phyloP scores from a whole-genome alignment of 2,888 invertebrate species.

The Torymus aiolomorphi region DNA sequence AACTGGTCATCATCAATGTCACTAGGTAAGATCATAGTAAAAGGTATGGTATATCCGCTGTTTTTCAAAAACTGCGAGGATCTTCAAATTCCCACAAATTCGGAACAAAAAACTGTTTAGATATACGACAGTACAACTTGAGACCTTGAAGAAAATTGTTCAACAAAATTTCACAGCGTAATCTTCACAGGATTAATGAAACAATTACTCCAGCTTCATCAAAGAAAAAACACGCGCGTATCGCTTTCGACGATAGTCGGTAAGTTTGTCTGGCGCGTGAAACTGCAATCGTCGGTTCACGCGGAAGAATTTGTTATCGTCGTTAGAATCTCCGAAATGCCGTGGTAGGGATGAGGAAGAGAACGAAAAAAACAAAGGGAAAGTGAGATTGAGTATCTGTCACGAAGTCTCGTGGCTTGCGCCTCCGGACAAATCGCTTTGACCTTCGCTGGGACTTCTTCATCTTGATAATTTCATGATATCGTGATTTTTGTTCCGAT shows the following conservation, averaged over 20 bases:
- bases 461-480: constrained; percentile 19
- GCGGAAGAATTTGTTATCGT: constrained; percentile 7
- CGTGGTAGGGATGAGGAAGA: not conserved
- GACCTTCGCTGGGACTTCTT: constrained; percentile 17
- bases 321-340: not conserved
- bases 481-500: not conserved
- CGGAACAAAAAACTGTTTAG: no score
- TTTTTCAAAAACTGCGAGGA: no score
- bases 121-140: no score
- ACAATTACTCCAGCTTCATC: not conserved
- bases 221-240: no score
- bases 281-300: not conserved
- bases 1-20: constrained; percentile 33
- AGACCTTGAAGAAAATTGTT: no score
- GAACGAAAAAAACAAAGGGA: not conserved
- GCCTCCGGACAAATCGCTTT: constrained; percentile 28
- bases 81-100: no score
- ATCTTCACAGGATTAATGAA: no score
- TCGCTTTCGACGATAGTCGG: no score
- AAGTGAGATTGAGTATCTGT: constrained; percentile 15
- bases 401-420: constrained; percentile 36
- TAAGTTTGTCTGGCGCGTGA: constrained; percentile 5
- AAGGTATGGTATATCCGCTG: not conserved
- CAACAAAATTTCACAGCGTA: no score
- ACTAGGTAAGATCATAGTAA: constrained; percentile 19